These are phyloP conservation scores for Poeciliopsis paucimaculata DNA, from an alignment of 2,797 vertebrate genomes.

Conservation along the genomic window DNA sequence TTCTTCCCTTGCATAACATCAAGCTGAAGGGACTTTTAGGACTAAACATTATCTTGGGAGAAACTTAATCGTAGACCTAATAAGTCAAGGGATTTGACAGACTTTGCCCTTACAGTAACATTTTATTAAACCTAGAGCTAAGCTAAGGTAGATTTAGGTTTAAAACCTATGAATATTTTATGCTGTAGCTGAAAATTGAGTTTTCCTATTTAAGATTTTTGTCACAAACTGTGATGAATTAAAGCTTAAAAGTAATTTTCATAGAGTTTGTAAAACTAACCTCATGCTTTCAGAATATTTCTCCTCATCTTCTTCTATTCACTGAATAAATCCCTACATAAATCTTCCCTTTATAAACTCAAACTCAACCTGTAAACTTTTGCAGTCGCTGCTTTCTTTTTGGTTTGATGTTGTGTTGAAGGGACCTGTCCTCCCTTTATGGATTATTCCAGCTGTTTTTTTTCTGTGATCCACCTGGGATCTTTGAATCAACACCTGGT, in stretches of 20 bases:
- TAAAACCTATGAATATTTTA: background rate
- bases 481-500: conserved; percentile 3
- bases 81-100: background rate
- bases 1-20: background rate
- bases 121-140: background rate
- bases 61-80: background rate
- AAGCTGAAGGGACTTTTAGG: background rate
- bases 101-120: background rate
- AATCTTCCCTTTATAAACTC: background rate
- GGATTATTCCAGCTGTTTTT: background rate
- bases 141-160: background rate
- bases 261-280: background rate
- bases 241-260: background rate
- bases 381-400: background rate
- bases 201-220: background rate
- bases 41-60: background rate
- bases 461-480: background rate
- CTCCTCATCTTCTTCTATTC: background rate
- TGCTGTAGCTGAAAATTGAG: background rate
- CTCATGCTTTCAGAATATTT: background rate
- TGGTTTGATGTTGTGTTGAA: background rate
- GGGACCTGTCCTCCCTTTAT: background rate
- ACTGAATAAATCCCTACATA: background rate
- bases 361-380: background rate
- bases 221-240: background rate